phyloP scores from a whole-genome alignment of 2,888 invertebrate species.

The Nephrotoma flavescens region DNA sequence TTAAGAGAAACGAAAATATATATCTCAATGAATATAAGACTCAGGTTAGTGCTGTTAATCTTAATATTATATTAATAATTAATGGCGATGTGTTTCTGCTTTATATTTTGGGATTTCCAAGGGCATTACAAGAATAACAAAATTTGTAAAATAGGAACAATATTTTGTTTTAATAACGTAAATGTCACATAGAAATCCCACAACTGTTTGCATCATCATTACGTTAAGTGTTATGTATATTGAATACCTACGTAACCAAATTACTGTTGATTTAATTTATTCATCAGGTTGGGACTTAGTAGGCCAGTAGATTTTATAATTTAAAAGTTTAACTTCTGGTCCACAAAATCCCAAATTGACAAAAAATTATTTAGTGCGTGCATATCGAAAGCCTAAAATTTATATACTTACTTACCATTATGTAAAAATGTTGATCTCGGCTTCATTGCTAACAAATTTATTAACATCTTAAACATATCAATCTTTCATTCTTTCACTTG shows the following conservation, averaged over 20 bases:
- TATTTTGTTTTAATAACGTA: constrained; percentile 5
- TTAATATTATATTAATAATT: not conserved
- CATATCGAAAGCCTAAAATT: not conserved
- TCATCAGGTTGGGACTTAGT: constrained; percentile 33
- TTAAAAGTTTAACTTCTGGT: constrained; percentile 27
- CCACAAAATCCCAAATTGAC: constrained; percentile 31
- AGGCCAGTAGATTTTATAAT: constrained; percentile 27
- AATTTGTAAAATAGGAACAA: not conserved
- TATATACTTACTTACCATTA: too few relatives aligned
- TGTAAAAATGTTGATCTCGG: too few relatives aligned
- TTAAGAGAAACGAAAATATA: not conserved
- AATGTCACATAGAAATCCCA: constrained; percentile 11
- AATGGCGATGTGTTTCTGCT: not conserved
- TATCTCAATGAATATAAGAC: not conserved
- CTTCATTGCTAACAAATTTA: not conserved
- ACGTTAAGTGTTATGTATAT: not conserved
- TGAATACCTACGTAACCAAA: not conserved
- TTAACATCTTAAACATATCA: not conserved
- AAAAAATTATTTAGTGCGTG: not conserved
- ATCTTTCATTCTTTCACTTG: not conserved
- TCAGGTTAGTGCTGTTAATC: not conserved
- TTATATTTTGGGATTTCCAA: constrained; percentile 25
- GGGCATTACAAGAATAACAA: constrained; percentile 21
- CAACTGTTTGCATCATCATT: not conserved
- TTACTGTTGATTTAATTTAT: not conserved